phyloP scores from a whole-genome alignment of 2,888 invertebrate species.

The Girardia tigrina region DNA sequence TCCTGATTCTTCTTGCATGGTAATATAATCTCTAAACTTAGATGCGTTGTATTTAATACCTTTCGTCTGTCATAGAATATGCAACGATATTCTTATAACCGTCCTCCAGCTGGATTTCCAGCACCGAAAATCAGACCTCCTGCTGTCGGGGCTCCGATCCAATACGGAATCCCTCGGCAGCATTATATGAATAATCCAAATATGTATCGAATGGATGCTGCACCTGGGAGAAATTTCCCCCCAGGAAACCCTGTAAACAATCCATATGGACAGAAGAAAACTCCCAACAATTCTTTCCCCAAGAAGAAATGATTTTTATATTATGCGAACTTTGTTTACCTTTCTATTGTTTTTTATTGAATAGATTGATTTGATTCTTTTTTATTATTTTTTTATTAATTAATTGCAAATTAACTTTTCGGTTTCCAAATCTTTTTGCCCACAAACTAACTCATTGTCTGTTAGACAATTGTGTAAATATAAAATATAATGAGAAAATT shows the following conservation, averaged over 20 bases:
- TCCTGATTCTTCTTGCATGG: not conserved
- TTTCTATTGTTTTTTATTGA: no score
- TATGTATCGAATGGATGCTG: constrained; percentile 5
- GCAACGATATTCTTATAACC: not conserved
- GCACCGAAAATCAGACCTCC: not conserved
- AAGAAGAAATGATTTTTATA: constrained; percentile 19
- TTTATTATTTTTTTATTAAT: no score
- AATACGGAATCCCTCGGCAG: not conserved
- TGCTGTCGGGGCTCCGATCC: not conserved
- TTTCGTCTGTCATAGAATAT: constrained; percentile 23
- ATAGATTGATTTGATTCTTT: no score
- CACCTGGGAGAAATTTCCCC: not conserved
- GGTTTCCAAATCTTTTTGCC: no score
- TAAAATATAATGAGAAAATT: no score
- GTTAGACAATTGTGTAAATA: no score
- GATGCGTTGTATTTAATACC: not conserved
- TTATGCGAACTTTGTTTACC: no score
- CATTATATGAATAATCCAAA: not conserved
- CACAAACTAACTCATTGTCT: no score
- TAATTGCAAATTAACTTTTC: no score
- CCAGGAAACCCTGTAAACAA: not conserved
- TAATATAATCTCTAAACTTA: not conserved
- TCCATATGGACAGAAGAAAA: constrained; percentile 8
- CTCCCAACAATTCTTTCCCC: constrained; percentile 7
- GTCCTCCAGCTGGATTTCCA: not conserved